A percentile compares a stretch with the other conserved stretches of the same genome.
phyloP scores from a whole-genome alignment of 2,888 invertebrate species.

The Masnerella sp. region DNA sequence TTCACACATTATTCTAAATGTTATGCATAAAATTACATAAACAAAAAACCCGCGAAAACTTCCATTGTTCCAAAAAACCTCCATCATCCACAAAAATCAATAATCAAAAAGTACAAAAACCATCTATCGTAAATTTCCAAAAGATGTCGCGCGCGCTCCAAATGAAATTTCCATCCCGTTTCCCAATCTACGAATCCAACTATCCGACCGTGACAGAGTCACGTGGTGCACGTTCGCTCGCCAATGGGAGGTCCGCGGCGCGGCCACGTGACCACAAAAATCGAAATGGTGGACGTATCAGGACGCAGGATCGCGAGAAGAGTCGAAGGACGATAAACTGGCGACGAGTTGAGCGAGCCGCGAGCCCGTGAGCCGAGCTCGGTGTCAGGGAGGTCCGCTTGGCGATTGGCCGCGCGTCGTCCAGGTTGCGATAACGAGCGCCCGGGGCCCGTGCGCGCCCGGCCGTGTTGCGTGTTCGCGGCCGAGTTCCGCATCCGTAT shows the following conservation, averaged over 20 bases:
- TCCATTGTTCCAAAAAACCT: too few relatives aligned
- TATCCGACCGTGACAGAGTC: slow-evolving; percentile 38
- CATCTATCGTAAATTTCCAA: too few relatives aligned
- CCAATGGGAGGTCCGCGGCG: slow-evolving; percentile 55
- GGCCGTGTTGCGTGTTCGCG: slow-evolving; percentile 19
- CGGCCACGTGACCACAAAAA: slow-evolving; percentile 73
- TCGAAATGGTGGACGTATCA: slow-evolving; percentile 76
- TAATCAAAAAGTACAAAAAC: too few relatives aligned
- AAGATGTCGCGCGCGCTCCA: too few relatives aligned
- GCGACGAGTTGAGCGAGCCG: slow-evolving; percentile 63
- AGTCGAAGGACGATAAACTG: slow-evolving; percentile 74
- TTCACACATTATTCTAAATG: too few relatives aligned
- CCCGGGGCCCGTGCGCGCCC: slow-evolving; percentile 7
- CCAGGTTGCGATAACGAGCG: slow-evolving; percentile 8
- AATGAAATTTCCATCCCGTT: too few relatives aligned
- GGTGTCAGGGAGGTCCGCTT: slow-evolving; percentile 64
- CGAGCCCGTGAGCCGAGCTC: slow-evolving; percentile 60
- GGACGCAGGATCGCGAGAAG: slow-evolving; percentile 74
- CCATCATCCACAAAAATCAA: too few relatives aligned
- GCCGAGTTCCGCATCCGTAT: slow-evolving; percentile 50
- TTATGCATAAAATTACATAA: too few relatives aligned
- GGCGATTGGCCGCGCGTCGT: slow-evolving; percentile 40
- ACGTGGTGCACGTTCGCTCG: slow-evolving; percentile 56
- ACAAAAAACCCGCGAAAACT: too few relatives aligned
- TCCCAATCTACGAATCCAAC: neutral